Evolutionary conservation across 2,797 vertebrate genomes (phyloP), one percentile per base, ranked within the genome.

Genomic region (Moxostoma hubbsi): DNA sequence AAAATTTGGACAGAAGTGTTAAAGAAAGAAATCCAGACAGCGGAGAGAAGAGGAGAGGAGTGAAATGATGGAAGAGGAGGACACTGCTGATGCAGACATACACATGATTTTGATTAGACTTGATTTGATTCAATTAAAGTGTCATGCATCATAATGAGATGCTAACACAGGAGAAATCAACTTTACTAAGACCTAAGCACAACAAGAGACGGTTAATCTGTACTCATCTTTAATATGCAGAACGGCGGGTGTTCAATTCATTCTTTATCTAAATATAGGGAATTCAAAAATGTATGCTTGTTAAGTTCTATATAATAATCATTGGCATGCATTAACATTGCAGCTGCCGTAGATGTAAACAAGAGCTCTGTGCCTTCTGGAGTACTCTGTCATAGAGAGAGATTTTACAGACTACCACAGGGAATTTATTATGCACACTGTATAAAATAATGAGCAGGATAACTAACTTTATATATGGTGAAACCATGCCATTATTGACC

Each of bases 71-170:
- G 50, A 24, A 24, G 45, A 61, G n/a, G 43, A 71, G 15, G 10
- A 70, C 1, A 13, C 12, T 72, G 77, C n/a, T 64, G 51, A 72
- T 65, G 69, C 61, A 73, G 51, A 66, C 51, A 47, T 45, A 79
- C 50, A 79, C 57, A 65, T 24, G 4, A 71, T 50, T 79, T 79
- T 73, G 49, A 65, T 79, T 82, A 72, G 87, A 92, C 90, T 81
- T 86, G 82, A 83, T 65, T 82, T 72, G 84, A 82, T 90, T 92
- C 89, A 89, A 89, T 73, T 79, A 16, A 51, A 57, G 9, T 58
- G 51, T 50, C 53, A 66, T 65, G 51, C 59, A 57, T 49, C 13
- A 15, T 50, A 65, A 72, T 65, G 9, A 79, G 9, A 65, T 58
- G 77, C 51, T 72, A 62, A n/a, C 43, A 0, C n/a, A 63, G n/a